Conservation (phyloP, 2,888 invertebrate genomes). For the Ophion slaviceki region DNA sequence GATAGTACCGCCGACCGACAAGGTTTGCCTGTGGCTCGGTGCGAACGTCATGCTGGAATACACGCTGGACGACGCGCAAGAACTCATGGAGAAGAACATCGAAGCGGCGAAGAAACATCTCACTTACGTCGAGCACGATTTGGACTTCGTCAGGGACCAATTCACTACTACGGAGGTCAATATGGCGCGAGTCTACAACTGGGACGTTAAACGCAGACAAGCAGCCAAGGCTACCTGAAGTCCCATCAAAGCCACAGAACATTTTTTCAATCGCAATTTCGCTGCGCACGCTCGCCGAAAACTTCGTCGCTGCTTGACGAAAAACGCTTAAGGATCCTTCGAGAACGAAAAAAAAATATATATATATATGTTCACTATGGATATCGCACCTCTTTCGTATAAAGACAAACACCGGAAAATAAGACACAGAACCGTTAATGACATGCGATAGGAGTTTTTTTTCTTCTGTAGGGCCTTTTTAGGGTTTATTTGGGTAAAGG, state of each 20-base stretch:
- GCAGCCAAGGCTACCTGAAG: slow-evolving; percentile 86
- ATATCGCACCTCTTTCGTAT: slow-evolving; percentile 50
- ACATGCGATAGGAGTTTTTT: not conserved
- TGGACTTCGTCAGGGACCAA: slow-evolving; percentile 98
- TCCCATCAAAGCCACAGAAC: not conserved
- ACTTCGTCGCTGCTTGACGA: slow-evolving; percentile 3
- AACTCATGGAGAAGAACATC: slow-evolving; percentile 92
- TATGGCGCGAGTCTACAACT: slow-evolving; percentile 99
- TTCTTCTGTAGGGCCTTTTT: not conserved
- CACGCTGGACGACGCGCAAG: slow-evolving; percentile 94
- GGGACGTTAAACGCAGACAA: slow-evolving; percentile 97
- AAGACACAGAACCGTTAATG: slow-evolving; percentile 1
- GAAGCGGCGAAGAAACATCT: slow-evolving; percentile 93
- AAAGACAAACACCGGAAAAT: slow-evolving; percentile 25
- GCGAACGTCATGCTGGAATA: slow-evolving; percentile 99
- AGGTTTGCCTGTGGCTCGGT: slow-evolving; percentile 93
- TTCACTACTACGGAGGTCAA: slow-evolving; percentile 99
- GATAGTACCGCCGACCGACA: slow-evolving; percentile 94
- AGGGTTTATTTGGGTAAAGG: not conserved
- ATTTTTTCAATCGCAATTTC: slow-evolving; percentile 26
- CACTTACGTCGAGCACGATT: slow-evolving; percentile 94
- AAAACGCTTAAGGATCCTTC: slow-evolving; percentile 49
- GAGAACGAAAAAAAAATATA: not conserved
- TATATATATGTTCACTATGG: slow-evolving; percentile 1
- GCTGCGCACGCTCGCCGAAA: not conserved